Evolutionary conservation across 2,113 vertebrate species (phyloP).

Genomic region (Rhinolophus sinicus): DNA sequence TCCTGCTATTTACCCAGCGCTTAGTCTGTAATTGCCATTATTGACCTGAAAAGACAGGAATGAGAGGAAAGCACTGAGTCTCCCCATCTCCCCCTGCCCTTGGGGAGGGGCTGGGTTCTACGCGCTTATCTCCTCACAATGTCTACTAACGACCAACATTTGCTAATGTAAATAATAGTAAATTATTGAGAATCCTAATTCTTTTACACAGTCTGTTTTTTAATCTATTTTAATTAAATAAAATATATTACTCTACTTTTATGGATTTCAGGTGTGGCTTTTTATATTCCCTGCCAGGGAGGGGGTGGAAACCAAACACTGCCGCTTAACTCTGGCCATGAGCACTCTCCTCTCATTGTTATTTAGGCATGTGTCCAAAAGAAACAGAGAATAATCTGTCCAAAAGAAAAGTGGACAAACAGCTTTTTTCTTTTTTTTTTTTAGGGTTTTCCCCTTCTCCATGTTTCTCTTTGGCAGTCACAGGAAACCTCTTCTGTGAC

Average conservation of each 20-base stretch:
- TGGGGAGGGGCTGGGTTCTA: neutral
- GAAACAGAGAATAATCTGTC: neutral
- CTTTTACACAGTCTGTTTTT: slow-evolving; percentile 88
- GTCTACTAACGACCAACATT: slow-evolving; percentile 82
- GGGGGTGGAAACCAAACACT: neutral
- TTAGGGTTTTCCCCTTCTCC: neutral
- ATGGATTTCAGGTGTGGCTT: neutral
- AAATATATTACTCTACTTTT: slow-evolving; percentile 82
- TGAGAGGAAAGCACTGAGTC: neutral
- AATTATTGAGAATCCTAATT: slow-evolving; percentile 91
- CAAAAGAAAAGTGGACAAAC: neutral
- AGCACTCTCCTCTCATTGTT: neutral
- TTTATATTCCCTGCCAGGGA: neutral
- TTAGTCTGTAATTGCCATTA: neutral
- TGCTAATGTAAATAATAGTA: slow-evolving; percentile 90
- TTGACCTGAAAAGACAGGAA: slow-evolving; percentile 20
- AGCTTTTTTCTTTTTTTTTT: neutral
- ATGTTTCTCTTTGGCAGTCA: neutral
- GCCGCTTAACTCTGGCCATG: neutral
- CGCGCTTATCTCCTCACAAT: slow-evolving; percentile 58
- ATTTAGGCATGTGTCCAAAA: neutral
- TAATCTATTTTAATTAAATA: slow-evolving; percentile 91
- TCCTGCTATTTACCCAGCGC: neutral
- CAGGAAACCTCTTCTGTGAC: neutral
- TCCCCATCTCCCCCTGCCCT: neutral